phyloP scores from a whole-genome alignment of 2,797 vertebrate species.

The Anableps anableps region DNA sequence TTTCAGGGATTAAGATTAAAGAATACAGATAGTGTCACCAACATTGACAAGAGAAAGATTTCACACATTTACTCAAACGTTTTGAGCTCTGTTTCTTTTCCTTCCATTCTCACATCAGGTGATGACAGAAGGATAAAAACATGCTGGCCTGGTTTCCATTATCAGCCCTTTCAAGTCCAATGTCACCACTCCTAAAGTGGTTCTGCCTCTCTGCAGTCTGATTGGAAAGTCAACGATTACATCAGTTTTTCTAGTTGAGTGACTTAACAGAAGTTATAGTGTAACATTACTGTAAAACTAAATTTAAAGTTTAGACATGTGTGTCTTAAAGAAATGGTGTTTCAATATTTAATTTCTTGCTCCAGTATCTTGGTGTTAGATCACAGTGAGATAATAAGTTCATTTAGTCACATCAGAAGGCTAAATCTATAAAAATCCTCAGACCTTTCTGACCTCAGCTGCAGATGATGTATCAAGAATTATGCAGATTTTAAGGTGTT shows the following conservation, averaged over 20 bases:
- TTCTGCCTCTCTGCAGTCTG: background rate
- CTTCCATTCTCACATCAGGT: background rate
- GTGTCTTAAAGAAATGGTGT: background rate
- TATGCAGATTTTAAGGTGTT: constrained; percentile 11
- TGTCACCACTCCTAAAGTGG: constrained; percentile 7
- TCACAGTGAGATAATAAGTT: constrained; percentile 13
- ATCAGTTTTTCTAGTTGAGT: background rate
- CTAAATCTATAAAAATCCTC: background rate
- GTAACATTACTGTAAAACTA: background rate
- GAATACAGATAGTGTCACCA: background rate
- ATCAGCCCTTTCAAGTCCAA: background rate
- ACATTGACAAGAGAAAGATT: background rate
- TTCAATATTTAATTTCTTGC: background rate
- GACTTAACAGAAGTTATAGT: background rate
- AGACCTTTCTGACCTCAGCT: constrained; percentile 21
- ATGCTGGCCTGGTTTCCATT: background rate
- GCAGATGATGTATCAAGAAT: constrained; percentile 27
- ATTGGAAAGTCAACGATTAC: background rate
- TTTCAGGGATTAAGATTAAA: background rate
- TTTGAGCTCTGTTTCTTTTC: background rate
- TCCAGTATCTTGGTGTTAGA: background rate
- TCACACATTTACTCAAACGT: background rate
- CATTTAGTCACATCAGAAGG: constrained; percentile 30
- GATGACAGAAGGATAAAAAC: background rate
- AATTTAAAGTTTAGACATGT: background rate